These are phyloP conservation scores for Brachionus rotundiformis DNA, from an alignment of 1,140 invertebrate species.

Conservation along the genomic window DNA sequence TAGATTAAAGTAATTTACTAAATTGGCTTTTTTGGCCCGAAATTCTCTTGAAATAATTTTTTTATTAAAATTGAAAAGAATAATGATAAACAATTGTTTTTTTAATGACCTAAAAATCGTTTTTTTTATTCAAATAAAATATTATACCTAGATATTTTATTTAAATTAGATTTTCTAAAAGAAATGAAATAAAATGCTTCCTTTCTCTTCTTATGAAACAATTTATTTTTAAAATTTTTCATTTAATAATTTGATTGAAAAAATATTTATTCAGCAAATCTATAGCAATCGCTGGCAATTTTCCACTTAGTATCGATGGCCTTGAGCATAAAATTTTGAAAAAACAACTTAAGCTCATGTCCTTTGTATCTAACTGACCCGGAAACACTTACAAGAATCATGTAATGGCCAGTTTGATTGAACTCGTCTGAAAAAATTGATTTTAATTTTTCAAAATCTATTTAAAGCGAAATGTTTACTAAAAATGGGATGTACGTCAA, in stretches of 20 bases:
- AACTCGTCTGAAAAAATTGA: conserved; percentile 11
- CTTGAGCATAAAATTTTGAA: conserved; percentile 49
- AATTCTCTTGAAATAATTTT: too few relatives aligned
- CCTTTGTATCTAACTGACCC: conserved; percentile 39
- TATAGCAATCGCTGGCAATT: conserved; percentile 47
- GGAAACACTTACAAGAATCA: conserved; percentile 49
- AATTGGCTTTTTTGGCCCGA: neutral
- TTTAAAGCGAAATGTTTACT: conserved; percentile 28
- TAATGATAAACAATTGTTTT: too few relatives aligned
- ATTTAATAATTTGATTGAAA: neutral
- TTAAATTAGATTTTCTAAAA: neutral
- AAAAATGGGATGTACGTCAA: conserved; percentile 46
- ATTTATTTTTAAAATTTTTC: neutral
- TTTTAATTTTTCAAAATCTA: neutral
- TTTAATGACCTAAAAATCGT: too few relatives aligned
- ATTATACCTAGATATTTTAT: neutral
- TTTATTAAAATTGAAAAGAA: too few relatives aligned
- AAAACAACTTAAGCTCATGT: conserved; percentile 43
- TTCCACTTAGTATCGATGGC: conserved; percentile 48
- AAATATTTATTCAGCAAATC: conserved; percentile 43
- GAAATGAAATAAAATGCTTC: neutral
- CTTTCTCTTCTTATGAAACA: neutral
- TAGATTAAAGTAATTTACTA: neutral
- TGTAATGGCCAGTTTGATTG: conserved; percentile 43
- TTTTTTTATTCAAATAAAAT: neutral